Percentiles rank a stretch among this genome's conserved stretches.
These are phyloP conservation scores for Himalopsyche anomala DNA, from an alignment of 2,888 invertebrate species.

Conservation along the genomic window DNA sequence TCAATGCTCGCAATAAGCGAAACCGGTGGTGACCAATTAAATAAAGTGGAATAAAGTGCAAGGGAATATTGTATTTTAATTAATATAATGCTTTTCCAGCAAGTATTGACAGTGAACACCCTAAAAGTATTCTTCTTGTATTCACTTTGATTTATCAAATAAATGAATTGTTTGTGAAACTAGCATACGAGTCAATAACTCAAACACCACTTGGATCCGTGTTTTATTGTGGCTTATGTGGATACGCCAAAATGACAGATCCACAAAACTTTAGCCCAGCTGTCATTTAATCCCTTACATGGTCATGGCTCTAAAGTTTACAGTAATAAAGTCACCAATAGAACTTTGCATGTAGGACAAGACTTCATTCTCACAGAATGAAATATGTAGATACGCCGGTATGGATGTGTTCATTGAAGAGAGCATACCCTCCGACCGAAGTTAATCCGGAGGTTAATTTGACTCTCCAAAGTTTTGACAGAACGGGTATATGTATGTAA, in stretches of 20 bases:
- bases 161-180: not conserved
- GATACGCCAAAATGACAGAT: slow-evolving; percentile 10
- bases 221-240: slow-evolving; percentile 43
- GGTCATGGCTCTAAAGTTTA: slow-evolving; percentile 39
- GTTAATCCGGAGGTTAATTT: slow-evolving; percentile 60
- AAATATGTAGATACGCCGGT: slow-evolving; percentile 45
- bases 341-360: slow-evolving; percentile 48
- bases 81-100: too few relatives aligned
- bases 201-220: not conserved
- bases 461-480: slow-evolving; percentile 56
- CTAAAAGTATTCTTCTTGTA: too few relatives aligned
- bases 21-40: too few relatives aligned
- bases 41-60: too few relatives aligned
- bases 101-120: too few relatives aligned
- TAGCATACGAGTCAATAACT: slow-evolving; percentile 21
- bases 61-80: too few relatives aligned
- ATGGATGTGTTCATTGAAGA: slow-evolving; percentile 54
- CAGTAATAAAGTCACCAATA: slow-evolving; percentile 53
- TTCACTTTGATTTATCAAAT: too few relatives aligned
- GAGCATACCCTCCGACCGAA: slow-evolving; percentile 46
- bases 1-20: too few relatives aligned
- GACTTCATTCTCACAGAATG: slow-evolving; percentile 39
- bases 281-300: slow-evolving; percentile 46
- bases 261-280: slow-evolving; percentile 1
- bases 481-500: slow-evolving; percentile 24